A percentile compares a stretch with the other conserved stretches of the same genome.
Conservation (phyloP, 1,140 invertebrate species). For the Drosophila orosa region DNA sequence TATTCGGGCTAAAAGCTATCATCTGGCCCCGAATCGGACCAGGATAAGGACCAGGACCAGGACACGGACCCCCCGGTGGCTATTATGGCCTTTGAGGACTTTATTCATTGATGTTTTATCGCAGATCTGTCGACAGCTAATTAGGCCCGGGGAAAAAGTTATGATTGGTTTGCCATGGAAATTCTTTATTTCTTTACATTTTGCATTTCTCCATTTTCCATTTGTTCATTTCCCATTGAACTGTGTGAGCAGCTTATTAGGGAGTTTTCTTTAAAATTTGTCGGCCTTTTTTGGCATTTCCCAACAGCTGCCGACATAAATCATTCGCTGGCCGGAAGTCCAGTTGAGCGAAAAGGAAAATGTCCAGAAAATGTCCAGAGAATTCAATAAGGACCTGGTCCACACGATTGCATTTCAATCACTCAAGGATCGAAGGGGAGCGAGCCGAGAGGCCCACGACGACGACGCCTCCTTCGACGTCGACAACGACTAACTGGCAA, state of each 20-base stretch:
- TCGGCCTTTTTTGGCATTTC: neutral
- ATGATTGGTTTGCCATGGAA: slow-evolving; percentile 23
- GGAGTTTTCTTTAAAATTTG: slow-evolving; percentile 1
- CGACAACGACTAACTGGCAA: slow-evolving; percentile 68
- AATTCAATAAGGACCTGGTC: slow-evolving; percentile 36
- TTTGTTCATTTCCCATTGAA: slow-evolving; percentile 5
- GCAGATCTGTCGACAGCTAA: slow-evolving; percentile 34
- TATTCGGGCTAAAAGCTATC: slow-evolving; percentile 33
- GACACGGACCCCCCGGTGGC: slow-evolving; percentile 7
- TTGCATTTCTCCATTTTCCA: neutral
- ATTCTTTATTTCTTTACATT: neutral
- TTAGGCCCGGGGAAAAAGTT: slow-evolving; percentile 26
- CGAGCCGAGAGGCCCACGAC: too few relatives aligned
- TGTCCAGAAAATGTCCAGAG: neutral
- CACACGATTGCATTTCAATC: slow-evolving; percentile 50
- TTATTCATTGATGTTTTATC: slow-evolving; percentile 29
- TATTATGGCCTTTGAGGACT: slow-evolving; percentile 31
- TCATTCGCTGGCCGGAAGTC: slow-evolving; percentile 25
- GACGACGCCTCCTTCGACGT: too few relatives aligned
- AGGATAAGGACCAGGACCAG: too few relatives aligned
- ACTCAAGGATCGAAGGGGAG: slow-evolving; percentile 8
- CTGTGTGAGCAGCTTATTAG: slow-evolving; percentile 1
- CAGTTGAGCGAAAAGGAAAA: slow-evolving; percentile 1
- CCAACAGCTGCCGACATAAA: slow-evolving; percentile 11
- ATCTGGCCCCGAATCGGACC: slow-evolving; percentile 15